phyloP scores from a whole-genome alignment of 2,113 vertebrate species.

The Cheilinus undulatus region DNA sequence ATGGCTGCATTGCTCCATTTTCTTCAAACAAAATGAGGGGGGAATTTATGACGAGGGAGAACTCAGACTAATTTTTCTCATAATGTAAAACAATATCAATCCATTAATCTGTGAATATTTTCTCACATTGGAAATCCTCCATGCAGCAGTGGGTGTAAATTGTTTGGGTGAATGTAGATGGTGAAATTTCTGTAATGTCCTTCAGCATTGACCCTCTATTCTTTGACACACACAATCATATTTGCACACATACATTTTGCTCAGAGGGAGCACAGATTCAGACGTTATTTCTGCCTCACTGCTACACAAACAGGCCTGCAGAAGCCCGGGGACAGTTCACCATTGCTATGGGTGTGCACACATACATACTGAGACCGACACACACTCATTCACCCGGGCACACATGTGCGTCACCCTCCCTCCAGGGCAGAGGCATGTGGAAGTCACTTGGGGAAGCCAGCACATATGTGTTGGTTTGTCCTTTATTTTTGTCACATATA shows the following conservation, averaged over 20 bases:
- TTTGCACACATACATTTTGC: constrained; percentile 56
- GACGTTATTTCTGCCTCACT: constrained; percentile 75
- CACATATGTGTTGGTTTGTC: constrained; percentile 66
- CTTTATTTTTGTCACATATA: constrained; percentile 49
- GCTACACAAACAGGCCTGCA: constrained; percentile 76
- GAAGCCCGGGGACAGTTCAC: constrained; percentile 66
- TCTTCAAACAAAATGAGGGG: background rate
- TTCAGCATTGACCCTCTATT: constrained; percentile 63
- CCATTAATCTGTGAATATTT: background rate
- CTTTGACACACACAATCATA: constrained; percentile 12
- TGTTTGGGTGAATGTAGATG: constrained; percentile 55
- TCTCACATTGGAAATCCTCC: constrained; percentile 4
- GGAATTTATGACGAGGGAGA: too few species aligned
- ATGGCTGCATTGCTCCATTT: background rate
- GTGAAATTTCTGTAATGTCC: constrained; percentile 66
- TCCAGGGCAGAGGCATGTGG: constrained; percentile 56
- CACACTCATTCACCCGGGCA: constrained; percentile 23
- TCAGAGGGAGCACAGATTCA: constrained; percentile 76
- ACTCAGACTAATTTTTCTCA: background rate
- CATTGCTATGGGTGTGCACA: constrained; percentile 23
- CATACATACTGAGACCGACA: constrained; percentile 7
- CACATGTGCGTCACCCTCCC: constrained; percentile 49
- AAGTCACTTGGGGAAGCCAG: constrained; percentile 61
- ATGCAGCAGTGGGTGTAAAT: constrained; percentile 14
- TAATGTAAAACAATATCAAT: background rate